Conservation (phyloP, 2,888 invertebrate species). For the Salticus scenicus region DNA sequence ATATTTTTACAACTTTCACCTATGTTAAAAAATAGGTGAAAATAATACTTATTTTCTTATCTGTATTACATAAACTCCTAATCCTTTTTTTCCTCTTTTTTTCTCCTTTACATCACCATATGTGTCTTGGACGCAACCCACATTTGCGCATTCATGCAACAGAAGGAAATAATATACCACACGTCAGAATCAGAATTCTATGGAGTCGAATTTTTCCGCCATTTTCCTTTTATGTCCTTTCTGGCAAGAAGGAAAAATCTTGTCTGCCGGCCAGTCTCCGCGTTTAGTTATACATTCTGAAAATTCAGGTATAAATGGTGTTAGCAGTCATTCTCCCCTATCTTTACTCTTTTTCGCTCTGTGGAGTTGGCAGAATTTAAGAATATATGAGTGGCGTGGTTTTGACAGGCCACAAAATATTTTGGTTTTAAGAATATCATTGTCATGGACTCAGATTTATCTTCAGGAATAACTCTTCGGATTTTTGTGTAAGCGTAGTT, state of each 20-base stretch:
- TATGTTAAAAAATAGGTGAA: too few species aligned
- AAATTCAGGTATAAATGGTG: neutral
- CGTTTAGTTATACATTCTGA: neutral
- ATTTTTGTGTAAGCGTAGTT: too few species aligned
- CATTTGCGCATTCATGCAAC: neutral
- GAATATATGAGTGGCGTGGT: neutral
- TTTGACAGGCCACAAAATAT: neutral
- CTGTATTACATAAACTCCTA: too few species aligned
- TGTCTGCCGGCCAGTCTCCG: constrained; percentile 40
- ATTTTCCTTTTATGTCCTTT: neutral
- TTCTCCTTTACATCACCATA: too few species aligned
- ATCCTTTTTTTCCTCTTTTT: too few species aligned
- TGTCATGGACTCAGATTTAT: too few species aligned
- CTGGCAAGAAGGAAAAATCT: neutral
- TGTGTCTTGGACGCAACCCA: neutral
- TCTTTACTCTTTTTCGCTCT: neutral
- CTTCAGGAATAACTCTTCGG: too few species aligned
- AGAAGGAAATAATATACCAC: neutral
- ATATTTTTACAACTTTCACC: too few species aligned
- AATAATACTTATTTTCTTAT: too few species aligned
- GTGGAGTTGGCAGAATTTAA: neutral
- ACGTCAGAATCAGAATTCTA: neutral
- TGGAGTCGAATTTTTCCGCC: neutral
- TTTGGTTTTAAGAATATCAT: too few species aligned
- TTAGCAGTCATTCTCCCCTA: neutral